Base-by-base conservation (phyloP, 2,888 invertebrate species). In the Eupithecia subumbrata region DNA sequence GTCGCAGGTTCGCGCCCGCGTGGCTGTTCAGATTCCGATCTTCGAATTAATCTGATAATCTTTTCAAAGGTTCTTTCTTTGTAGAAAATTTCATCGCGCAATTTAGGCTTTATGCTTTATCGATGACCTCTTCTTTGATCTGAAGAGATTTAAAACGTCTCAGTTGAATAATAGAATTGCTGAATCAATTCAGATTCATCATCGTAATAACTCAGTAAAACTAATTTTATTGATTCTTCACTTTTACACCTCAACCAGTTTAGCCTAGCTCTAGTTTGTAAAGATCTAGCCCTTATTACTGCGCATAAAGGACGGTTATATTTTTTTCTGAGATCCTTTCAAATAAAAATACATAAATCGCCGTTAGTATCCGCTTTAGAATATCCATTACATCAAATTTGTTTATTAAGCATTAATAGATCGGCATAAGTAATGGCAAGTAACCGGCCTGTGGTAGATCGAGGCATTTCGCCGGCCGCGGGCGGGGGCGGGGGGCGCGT, bases 371-470 rank as follows among this genome's bases (percentile, higher is more conserved):
- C 60, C 60, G 64, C 64, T 22, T 30, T 18, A 34, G 18, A 60
- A 60, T 14, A 60, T 25, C 60, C 60, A 34, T 30, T 64, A n/a
- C 40, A 67, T 67, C 37, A 67, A 76, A 94, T 92, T 94, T 91
- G 91, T 92, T 90, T 93, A 92, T 43, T 40, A 68, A 68, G 16
- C 68, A 68, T 93, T 93, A 94, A 93, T 94, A 94, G 93, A 93
- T 94, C 89, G 90, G 90, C 88, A 91, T 93, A 94, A 94, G 93
- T 94, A 92, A 94, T 93, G 91, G 93, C 93, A 90, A 92, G 92
- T 90, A 88, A 91, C 92, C 90, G 91, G 91, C 91, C 87, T 88
- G 89, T 90, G 91, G 90, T 90, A 85, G 86, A 84, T 87, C 87
- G 86, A 90, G 90, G 91, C 88, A 91, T 91, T 91, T 91, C 87